Conservation (phyloP, 2,888 invertebrate species). For the Siphlonurus alternatus region DNA sequence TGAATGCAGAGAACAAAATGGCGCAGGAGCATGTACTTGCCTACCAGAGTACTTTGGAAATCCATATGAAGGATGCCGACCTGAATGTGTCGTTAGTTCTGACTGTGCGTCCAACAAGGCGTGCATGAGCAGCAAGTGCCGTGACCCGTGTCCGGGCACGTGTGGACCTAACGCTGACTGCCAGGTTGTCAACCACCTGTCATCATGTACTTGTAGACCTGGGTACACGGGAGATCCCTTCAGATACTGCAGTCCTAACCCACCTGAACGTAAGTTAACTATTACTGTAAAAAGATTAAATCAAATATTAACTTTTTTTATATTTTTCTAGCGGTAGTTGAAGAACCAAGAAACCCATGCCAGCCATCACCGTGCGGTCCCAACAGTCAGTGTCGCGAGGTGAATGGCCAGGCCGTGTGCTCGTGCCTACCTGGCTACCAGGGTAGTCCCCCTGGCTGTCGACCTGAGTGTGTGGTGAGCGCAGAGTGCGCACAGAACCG, state of each 20-base stretch:
- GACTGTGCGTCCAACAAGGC: constrained; percentile 49
- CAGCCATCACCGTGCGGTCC: constrained; percentile 56
- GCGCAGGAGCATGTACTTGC: constrained; percentile 43
- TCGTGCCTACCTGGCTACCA: constrained; percentile 48
- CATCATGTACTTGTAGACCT: constrained; percentile 44
- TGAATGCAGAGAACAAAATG: constrained; percentile 30
- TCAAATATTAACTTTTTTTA: background rate
- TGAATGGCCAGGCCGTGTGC: constrained; percentile 50
- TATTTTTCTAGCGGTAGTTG: constrained; percentile 14
- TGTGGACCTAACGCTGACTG: constrained; percentile 55
- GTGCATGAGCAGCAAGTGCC: constrained; percentile 52
- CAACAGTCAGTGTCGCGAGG: constrained; percentile 49
- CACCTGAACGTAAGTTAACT: constrained; percentile 8
- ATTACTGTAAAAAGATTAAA: background rate
- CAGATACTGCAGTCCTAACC: constrained; percentile 10
- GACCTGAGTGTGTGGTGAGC: constrained; percentile 36
- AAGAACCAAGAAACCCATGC: constrained; percentile 30
- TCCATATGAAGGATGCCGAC: constrained; percentile 56
- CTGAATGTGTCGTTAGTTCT: constrained; percentile 49
- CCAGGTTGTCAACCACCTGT: constrained; percentile 55
- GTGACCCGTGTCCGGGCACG: constrained; percentile 53
- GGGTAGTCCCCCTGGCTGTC: constrained; percentile 52
- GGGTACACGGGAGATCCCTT: constrained; percentile 70
- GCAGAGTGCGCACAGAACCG: constrained; percentile 27
- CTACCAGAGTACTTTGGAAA: constrained; percentile 53